Percentiles rank a stretch among this genome's conserved stretches.
Evolutionary conservation across 2,797 vertebrate genomes (phyloP).

Genomic region (Mormyrops attenuatus): DNA sequence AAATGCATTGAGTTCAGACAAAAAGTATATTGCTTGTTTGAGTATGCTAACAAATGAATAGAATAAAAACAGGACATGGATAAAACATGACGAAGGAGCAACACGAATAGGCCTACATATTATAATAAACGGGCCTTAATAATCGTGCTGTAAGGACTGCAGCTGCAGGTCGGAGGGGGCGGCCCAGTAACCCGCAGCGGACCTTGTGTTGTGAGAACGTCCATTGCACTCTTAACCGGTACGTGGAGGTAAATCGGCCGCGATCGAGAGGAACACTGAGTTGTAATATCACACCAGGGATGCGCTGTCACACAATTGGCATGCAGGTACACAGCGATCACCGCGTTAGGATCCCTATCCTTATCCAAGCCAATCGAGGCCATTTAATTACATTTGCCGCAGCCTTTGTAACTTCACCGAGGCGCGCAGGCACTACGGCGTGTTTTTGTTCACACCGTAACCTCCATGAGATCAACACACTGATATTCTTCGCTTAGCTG

Average conservation of each 20-base stretch:
- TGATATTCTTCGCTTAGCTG: not conserved
- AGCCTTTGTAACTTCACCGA: not conserved
- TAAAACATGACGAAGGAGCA: not conserved
- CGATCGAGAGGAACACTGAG: not conserved
- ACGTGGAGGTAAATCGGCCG: not conserved
- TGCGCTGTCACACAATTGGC: not conserved
- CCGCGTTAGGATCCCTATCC: not conserved
- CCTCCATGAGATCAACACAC: not conserved
- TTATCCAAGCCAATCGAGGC: not conserved
- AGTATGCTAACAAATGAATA: not conserved
- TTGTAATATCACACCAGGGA: not conserved
- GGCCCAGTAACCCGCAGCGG: not conserved
- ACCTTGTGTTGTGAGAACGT: not conserved
- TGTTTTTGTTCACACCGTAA: not conserved
- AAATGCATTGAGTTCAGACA: not conserved
- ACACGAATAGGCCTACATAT: not conserved
- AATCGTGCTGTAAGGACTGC: not conserved
- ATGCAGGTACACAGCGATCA: not conserved
- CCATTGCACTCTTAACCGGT: not conserved
- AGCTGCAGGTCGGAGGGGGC: not conserved
- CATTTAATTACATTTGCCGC: not conserved
- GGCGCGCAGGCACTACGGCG: not conserved
- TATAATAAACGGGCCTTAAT: not conserved
- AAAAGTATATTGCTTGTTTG: not conserved
- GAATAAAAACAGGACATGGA: not conserved